A percentile compares a stretch with the other conserved stretches of the same genome.
Evolutionary conservation across 2,113 vertebrate genomes (phyloP).

Genomic region (Rhea pennata): DNA sequence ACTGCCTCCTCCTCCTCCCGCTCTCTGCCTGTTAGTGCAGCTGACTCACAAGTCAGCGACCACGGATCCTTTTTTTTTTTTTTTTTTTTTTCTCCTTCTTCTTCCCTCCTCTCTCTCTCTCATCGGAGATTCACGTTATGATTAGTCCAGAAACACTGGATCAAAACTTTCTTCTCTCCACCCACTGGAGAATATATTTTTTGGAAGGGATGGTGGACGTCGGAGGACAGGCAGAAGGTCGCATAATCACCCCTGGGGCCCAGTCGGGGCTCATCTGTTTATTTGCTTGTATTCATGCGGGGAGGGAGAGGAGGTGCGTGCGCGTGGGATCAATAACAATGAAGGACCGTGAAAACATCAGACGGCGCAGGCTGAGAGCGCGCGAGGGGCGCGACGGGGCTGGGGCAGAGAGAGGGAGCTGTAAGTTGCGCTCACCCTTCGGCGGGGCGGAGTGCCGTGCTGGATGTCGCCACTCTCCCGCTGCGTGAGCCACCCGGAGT

Average conservation of each 20-base stretch:
- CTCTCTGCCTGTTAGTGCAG: not conserved
- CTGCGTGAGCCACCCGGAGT: constrained; percentile 70
- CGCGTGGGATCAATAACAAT: not conserved
- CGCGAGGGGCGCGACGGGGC: not conserved
- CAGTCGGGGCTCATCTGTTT: not conserved
- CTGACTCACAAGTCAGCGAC: constrained; percentile 41
- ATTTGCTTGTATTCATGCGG: not conserved
- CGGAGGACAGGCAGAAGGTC: not conserved
- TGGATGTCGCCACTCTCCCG: constrained; percentile 51
- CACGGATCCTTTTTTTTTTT: not conserved
- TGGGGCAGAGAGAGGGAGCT: constrained; percentile 32
- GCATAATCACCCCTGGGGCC: not conserved
- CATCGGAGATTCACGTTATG: not conserved
- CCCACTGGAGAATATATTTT: not conserved
- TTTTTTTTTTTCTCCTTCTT: not conserved
- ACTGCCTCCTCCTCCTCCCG: not conserved
- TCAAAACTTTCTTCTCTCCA: constrained; percentile 65
- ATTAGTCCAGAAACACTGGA: constrained; percentile 7
- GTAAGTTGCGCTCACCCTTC: constrained; percentile 78
- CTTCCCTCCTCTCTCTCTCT: not conserved
- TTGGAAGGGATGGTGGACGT: not conserved
- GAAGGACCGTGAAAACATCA: not conserved
- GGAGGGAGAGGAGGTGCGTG: not conserved
- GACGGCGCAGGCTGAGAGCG: too few species aligned
- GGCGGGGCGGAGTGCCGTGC: constrained; percentile 52